A percentile compares a stretch with the other conserved stretches of the same genome.
These are phyloP conservation scores for Ploceus nigricollis DNA, from an alignment of 2,113 vertebrate species.

Conservation along the genomic window DNA sequence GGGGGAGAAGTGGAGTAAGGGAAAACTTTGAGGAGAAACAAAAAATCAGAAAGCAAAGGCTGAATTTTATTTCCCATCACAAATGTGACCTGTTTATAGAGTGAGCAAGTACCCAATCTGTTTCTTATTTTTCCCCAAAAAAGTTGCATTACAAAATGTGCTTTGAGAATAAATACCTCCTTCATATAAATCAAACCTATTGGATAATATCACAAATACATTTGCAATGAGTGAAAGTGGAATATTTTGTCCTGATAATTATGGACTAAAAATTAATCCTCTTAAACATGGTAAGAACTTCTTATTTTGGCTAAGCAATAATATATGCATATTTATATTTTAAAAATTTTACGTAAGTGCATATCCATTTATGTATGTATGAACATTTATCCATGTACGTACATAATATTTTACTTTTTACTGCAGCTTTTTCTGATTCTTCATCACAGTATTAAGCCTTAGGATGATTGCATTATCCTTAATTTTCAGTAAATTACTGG, in stretches of 20 bases:
- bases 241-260: not conserved
- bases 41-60: not conserved
- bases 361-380: not conserved
- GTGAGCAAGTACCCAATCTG: rapidly evolving
- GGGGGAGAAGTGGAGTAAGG: not conserved
- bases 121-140: not conserved
- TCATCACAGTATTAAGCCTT: not conserved
- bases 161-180: not conserved
- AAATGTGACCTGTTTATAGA: not conserved
- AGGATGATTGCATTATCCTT: not conserved
- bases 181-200: not conserved
- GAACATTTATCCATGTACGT: not conserved
- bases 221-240: not conserved
- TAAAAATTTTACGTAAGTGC: not conserved
- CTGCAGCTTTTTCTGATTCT: not conserved
- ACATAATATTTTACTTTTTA: not conserved
- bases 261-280: not conserved
- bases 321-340: not conserved
- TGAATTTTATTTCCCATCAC: not conserved
- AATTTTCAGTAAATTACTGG: not conserved
- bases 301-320: not conserved
- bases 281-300: not conserved
- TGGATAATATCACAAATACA: not conserved
- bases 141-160: not conserved
- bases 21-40: not conserved